Evolutionary conservation across 2,113 vertebrate genomes (phyloP), one percentile per base, ranked within the genome.

Genomic region (Hyperopisus bebe): DNA sequence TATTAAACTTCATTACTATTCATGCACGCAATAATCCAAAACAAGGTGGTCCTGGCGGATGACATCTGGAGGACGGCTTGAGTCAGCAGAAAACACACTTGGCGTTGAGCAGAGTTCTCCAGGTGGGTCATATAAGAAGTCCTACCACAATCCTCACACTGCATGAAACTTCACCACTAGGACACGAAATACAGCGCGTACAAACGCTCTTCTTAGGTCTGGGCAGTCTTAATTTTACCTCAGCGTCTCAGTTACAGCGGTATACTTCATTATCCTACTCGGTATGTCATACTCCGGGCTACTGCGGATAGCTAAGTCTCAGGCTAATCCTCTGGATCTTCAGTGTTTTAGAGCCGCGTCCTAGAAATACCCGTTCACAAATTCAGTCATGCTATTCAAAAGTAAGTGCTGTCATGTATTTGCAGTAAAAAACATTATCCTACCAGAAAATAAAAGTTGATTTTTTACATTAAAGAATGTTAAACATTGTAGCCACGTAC

Each of bases 321-420:
- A 50, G 95, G 94, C 47, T 95, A 91, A 2, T 93, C 58, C 39
- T 96, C 95, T 13, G 93, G 66, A 27, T 95, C 89, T 91, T 95
- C 95, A 82, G 96, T 93, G 89, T 96, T 93, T 96, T 95, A 97
- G 39, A 97, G 46, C 83, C 94, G 53, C 21, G 6, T 97, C 96
- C 97, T 96, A 55, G 90, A 90, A 89, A 89, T 19, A 48, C 13
- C 15, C 5, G n/a, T 5, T 55, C n/a, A 55, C 19, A 47, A 35
- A 35, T 42, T 31, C 24, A 31, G 24, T 70, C 62, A 27, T 27
- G 1, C 24, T 62, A 27, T 62, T 62, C 2, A 62, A 27, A 66
- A 66, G 58, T 10, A 66, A 27, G 8, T n/a, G 24, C n/a, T n/a
- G 2, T 66, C 27, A 11, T 4, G 9, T 27, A 11, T 31, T 27